Base-by-base conservation (phyloP, 2,888 invertebrate genomes). In the Polyommatus iphigenia region DNA sequence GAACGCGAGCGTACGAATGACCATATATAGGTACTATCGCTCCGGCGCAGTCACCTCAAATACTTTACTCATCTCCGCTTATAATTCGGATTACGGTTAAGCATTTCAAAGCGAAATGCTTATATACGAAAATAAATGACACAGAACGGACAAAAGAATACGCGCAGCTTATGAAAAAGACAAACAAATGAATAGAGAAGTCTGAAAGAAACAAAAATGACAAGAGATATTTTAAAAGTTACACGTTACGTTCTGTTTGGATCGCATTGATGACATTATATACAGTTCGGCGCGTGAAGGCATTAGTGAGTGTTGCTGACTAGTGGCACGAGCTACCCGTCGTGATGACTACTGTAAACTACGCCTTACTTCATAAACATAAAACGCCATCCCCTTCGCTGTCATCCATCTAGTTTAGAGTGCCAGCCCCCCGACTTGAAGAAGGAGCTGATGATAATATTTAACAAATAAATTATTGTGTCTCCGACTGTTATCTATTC, bases 351-450 rank as follows among this genome's bases (percentile, higher is more conserved):
- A 71, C 80, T 79, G 80, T 83, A 80, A 81, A 81, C 79, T 67
- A 29, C 15, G 67, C 83, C 91, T 88, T 90, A 89, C 91, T 90
- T 89, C 84, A 83, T 85, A 81, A 89, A 88, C 87, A 87, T 85
- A 83, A 86, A 79, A 82, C 87, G 84, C 89, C 89, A 88, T 84
- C 85, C 85, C 81, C 82, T 90, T 87, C 86, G 84, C 80, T 88
- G 91, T 91, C 90, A 91, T 89, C 89, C 90, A 78, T 91, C 89
- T 78, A 87, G 81, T 85, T 87, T 90, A 79, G 87, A 85, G 83
- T 88, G 87, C 91, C 90, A 89, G 77, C 88, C 88, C 77, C 89
- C 84, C 78, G 90, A 87, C 82, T 87, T 89, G 88, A 91, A 90
- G 88, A 91, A 90, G 29, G 89, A 90, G 85, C 91, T 90, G 84